Evolutionary conservation across 2,888 invertebrate genomes (phyloP), one percentile per base, ranked within the genome.

Genomic region (Lithophane ornitopus): DNA sequence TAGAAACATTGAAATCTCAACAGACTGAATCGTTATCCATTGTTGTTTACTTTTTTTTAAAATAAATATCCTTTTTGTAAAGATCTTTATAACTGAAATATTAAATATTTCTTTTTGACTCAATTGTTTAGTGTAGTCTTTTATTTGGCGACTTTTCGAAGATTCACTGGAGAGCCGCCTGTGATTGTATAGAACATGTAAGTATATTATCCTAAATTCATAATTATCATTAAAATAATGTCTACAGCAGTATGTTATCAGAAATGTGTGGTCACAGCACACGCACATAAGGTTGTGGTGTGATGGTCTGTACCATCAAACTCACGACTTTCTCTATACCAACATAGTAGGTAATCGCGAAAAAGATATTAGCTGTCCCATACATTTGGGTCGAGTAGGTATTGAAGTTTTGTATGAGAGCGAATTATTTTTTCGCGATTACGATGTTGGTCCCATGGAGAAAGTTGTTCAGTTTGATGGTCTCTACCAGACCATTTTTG

Each of bases 1-100:
- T 85, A 74, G 74, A 67, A 81, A 72, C 74, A 66, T 67, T 85
- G 39, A 75, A 56, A 80, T 81, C 28, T 71, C 82, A 85, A 76
- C 77, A 65, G 82, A 81, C 61, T 81, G 77, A 59, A 80, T 62
- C n/a, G 69, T 67, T 62, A 77, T 70, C 81, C 69, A 77, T 85
- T 83, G 85, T 83, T 61, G 46, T 73, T 73, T 54, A 70, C 34
- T 16, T 61, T 68, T 58, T 76, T 34, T 34, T 34, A 3, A 4
- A 4, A 28, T 8, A 59, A 73, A 63, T 49, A 67, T 54, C 19
- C n/a, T 58, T 68, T 84, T 63, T 59, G 9, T 56, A 68, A 74
- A 79, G 26, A 54, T 59, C 3, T 74, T 66, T 56, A 14, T 26
- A 74, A 22, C 39, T 59, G 46, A 76, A 67, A 72, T 70, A 65